Evolutionary conservation across 1,140 invertebrate genomes (phyloP).

Genomic region (Drosophila jambulina): DNA sequence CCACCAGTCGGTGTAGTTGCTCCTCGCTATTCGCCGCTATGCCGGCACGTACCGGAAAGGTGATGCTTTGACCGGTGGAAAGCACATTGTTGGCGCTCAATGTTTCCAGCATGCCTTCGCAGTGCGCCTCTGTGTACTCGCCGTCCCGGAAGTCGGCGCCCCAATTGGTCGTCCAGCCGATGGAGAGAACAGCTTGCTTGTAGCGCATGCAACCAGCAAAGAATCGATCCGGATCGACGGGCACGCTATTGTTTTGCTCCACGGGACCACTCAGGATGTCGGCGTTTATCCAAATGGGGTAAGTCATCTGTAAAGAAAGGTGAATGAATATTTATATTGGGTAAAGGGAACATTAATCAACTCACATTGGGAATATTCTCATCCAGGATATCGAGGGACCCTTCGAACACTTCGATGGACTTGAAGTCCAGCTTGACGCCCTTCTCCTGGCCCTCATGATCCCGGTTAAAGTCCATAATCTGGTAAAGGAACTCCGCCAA

Average conservation of each 20-base stretch:
- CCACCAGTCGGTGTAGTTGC: conserved; percentile 86
- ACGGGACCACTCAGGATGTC: conserved; percentile 94
- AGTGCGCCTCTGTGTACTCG: conserved; percentile 89
- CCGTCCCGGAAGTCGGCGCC: conserved; percentile 86
- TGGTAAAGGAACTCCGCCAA: conserved; percentile 90
- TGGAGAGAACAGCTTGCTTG: conserved; percentile 89
- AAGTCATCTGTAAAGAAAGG: conserved; percentile 86
- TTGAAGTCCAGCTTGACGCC: conserved; percentile 97
- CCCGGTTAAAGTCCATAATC: conserved; percentile 86
- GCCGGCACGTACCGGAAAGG: conserved; percentile 93
- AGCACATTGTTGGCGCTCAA: conserved; percentile 67
- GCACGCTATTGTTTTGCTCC: conserved; percentile 86
- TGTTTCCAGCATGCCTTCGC: conserved; percentile 90
- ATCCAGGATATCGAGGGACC: conserved; percentile 87
- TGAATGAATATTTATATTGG: neutral
- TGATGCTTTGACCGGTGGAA: conserved; percentile 88
- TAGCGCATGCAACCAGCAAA: conserved; percentile 86
- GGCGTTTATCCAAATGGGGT: conserved; percentile 95
- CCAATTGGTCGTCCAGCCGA: conserved; percentile 94
- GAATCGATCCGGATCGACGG: conserved; percentile 90
- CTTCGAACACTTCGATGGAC: conserved; percentile 90
- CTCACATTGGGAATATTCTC: conserved; percentile 71
- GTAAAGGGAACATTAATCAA: neutral
- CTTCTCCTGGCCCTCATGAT: conserved; percentile 85
- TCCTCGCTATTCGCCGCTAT: conserved; percentile 88